Evolutionary conservation across 2,888 invertebrate genomes (phyloP), one percentile per base, ranked within the genome.

Genomic region (Hoplodrina blanda): DNA sequence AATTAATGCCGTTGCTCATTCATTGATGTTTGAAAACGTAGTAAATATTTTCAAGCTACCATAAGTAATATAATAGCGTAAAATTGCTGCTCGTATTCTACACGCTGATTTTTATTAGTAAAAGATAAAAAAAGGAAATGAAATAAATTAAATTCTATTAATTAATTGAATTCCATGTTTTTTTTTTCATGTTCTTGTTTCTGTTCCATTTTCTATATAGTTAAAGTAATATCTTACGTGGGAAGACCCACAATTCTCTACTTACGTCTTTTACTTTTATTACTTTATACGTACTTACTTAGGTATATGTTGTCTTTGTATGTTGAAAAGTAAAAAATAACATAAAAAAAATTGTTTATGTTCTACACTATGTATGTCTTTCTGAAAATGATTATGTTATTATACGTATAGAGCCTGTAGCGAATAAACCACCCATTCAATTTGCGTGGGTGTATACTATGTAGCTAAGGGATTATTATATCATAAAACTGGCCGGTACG

Each of bases 381-480:
- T 76, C 30, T 30, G 20, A 54, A 64, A 65, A 61, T 62, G 13
- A 17, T 44, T 71, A 8, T 56, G 61, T 15, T 57, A 37, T 64
- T 64, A 19, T 65, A 60, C 54, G 15, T 46, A 8, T 55, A 50
- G 19, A 65, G 62, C 54, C 57, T 49, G 57, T 59, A 62, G 73
- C 56, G 30, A 59, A 63, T 64, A 63, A 66, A 67, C 37, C 74
- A 49, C 50, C 62, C 59, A 64, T 69, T 50, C 54, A 17, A 6
- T 59, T 41, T 30, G 69, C 52, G 64, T 78, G 64, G 77, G 64
- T 44, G 62, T 78, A 59, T 54, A 54, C 25, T 62, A 68, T 49
- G 53, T 68, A 73, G 54, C 50, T 53, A n/a, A 52, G 50, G 25
- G 50, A 77, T 78, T 78, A 73, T 73, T 64, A 54, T 73, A 52